Base-by-base conservation (phyloP, 1,140 invertebrate genomes). In the Aphelenchoides besseyi region DNA sequence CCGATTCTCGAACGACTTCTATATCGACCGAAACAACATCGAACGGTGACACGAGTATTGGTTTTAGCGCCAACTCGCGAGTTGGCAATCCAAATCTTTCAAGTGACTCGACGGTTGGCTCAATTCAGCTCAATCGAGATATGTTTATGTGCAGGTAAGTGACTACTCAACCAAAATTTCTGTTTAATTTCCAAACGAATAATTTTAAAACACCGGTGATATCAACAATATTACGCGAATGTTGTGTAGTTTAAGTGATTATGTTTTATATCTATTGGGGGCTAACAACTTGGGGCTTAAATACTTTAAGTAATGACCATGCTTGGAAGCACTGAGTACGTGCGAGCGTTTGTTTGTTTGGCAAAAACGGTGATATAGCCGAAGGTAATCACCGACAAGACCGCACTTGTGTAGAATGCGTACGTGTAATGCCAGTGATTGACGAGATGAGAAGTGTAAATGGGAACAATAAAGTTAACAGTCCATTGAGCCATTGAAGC, bases 31-130 rank as follows among this genome's bases (percentile, higher is more conserved):
- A 85, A 85, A 62, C 84, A 85, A 69, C 85, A 88, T 48, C 88
- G 89, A 67, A 85, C 88, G 41, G 86, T 91, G 5, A 93, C 92
- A 0, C 86, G 94, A 74, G 95, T 98, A 5, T 87, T 98, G 9
- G 91, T 98, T 18, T 85, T 99, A 1, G 93, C 97, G 12, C 96
- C 96, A 1, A 98, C 96, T 0, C 88, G 96, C 87, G 96, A 99
- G 86, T 87, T 98, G 74, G 81, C 81, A 18, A 83, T 83, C 26
- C 93, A 95, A 88, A 88, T 89, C 23, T 84, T 87, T 77, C 82
- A 86, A 70, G 87, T 88, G 85, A 90, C 92, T 3, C 90, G 90
- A 82, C 92, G 97, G 82, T 85, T 98, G 0, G 88, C 91, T 3
- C 93, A 97, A 84, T 94, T 91, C 83, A 94, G 92, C 2, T 89